Evolutionary conservation across 2,113 vertebrate species (phyloP).

Genomic region (Lophura nycthemera): DNA sequence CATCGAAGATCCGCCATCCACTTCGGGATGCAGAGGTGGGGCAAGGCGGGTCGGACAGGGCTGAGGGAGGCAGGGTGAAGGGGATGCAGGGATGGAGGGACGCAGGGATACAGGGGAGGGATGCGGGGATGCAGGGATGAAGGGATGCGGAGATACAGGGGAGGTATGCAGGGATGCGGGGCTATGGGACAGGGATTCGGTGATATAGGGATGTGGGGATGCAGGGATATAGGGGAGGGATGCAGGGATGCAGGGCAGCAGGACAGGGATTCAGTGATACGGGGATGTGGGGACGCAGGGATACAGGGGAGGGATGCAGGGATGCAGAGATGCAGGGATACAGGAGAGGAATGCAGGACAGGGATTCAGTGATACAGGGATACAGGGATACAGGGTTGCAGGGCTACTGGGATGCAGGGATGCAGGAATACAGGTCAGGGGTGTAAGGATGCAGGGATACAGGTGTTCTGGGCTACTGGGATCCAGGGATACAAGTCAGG

Average conservation of each 20-base stretch:
- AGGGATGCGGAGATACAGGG: not conserved
- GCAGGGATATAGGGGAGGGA: not conserved
- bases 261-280: not conserved
- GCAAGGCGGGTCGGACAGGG: not conserved
- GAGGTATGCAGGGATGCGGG: not conserved
- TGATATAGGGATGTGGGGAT: not conserved
- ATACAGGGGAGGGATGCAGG: not conserved
- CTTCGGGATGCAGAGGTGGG: not conserved
- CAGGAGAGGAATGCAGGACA: not conserved
- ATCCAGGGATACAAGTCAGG: not conserved
- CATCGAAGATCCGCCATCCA: too few species aligned
- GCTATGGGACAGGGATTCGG: not conserved
- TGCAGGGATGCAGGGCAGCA: not conserved
- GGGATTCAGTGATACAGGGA: not conserved
- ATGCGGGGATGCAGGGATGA: not conserved
- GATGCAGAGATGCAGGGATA: not conserved
- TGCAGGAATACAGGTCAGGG: not conserved
- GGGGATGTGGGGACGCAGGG: not conserved
- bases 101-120: not conserved
- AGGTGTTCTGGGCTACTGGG: too few species aligned
- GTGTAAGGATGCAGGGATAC: not conserved
- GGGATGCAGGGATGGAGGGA: not conserved
- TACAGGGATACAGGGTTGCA: too few species aligned
- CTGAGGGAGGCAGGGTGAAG: not conserved
- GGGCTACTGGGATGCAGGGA: not conserved